Percentiles rank a stretch among this genome's conserved stretches.
These are phyloP conservation scores for Pionites leucogaster DNA, from an alignment of 2,113 vertebrate species.

Conservation along the genomic window DNA sequence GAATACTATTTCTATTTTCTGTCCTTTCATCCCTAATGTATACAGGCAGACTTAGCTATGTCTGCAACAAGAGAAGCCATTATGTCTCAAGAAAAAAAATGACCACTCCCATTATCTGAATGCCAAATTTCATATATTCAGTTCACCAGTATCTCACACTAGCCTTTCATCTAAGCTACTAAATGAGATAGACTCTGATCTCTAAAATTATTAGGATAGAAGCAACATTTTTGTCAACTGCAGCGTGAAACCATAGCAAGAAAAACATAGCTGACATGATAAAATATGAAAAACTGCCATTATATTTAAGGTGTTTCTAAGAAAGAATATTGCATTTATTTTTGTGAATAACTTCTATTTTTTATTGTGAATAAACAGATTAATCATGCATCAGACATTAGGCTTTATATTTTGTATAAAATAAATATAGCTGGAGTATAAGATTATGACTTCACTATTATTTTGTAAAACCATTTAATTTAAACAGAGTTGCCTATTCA, in stretches of 20 bases:
- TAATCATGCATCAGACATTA: conserved; percentile 60
- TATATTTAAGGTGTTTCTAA: conserved; percentile 62
- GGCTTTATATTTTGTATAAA: conserved; percentile 76
- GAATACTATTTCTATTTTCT: conserved; percentile 44
- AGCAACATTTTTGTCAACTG: conserved; percentile 17
- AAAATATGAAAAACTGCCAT: conserved; percentile 43
- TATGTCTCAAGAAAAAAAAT: neutral
- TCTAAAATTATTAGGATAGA: neutral
- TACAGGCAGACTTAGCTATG: neutral
- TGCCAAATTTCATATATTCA: conserved; percentile 32
- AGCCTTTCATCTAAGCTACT: neutral
- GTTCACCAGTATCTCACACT: neutral
- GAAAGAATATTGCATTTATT: conserved; percentile 68
- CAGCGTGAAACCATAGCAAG: neutral
- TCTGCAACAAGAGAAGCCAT: conserved; percentile 22
- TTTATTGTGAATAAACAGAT: conserved; percentile 64
- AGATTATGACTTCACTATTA: conserved; percentile 69
- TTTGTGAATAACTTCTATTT: conserved; percentile 71
- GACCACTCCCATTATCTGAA: conserved; percentile 34
- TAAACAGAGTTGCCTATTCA: conserved; percentile 25
- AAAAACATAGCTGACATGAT: neutral
- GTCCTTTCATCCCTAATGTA: conserved; percentile 24
- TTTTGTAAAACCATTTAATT: conserved; percentile 71
- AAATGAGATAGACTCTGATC: neutral
- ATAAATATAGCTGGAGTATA: conserved; percentile 69